Evolutionary conservation across 2,888 invertebrate genomes (phyloP), one percentile per base, ranked within the genome.

Genomic region (Archips xylosteana): DNA sequence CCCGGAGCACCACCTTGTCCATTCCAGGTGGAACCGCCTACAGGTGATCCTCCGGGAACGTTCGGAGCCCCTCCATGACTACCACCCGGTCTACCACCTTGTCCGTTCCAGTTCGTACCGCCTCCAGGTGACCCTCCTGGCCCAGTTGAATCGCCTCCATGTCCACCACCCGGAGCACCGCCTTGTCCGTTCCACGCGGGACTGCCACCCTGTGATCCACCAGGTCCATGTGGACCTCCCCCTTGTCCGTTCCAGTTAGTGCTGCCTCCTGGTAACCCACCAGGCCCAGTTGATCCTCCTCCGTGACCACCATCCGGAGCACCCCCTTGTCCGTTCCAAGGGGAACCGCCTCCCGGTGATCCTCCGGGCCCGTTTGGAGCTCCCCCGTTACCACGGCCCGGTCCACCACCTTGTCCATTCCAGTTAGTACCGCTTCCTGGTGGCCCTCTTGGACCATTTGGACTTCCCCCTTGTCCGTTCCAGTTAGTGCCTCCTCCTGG

Each of bases 391-490:
- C 74, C 72, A 0, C 51, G 6, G 15, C n/a, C 57, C 10, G 36
- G 76, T 12, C 51, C 62, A 13, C 76, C 70, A 59, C 75, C 76
- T 59, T 75, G 69, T 49, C 34, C 61, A 12, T 51, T 70, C 75
- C 69, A 60, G 36, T 59, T 39, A 62, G 75, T 73, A 45, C 75
- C 73, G 15, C 75, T 71, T 42, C 76, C 42, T 23, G 76, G 76
- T 36, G 75, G 71, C 3, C 76, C 76, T 12, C 62, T 51, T 9
- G 54, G 34, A 2, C n/a, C 65, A 49, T 54, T 59, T n/a, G 62
- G 61, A 15, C 13, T 49, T 12, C 73, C 69, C 10, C 23, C 47
- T 60, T 39, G 60, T n/a, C 65, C 65, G 32, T 75, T 65, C 13
- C 62, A 61, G 51, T 34, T 39, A 12, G n/a, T n/a, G n/a, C 51